A percentile compares a stretch with the other conserved stretches of the same genome.
These are phyloP conservation scores for Platycercus adscitus DNA, from an alignment of 2,113 vertebrate species.

Conservation along the genomic window DNA sequence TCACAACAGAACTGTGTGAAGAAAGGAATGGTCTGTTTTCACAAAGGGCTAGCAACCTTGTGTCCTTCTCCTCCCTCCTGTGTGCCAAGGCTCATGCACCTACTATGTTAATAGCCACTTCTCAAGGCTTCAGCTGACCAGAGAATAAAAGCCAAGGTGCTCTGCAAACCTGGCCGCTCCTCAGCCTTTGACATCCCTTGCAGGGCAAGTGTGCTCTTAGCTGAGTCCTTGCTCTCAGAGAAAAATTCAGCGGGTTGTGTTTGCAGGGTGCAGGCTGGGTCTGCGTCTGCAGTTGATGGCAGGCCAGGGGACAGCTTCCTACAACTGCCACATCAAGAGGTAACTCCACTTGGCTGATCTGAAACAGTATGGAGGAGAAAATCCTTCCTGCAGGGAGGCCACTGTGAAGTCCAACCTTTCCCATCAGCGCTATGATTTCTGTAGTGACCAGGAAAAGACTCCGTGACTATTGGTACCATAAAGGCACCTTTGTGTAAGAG, in stretches of 20 bases:
- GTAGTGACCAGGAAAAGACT: not conserved
- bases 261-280: not conserved
- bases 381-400: not conserved
- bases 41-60: not conserved
- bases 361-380: not conserved
- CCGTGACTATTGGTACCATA: not conserved
- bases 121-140: not conserved
- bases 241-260: not conserved
- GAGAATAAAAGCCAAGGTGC: not conserved
- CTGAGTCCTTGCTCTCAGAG: not conserved
- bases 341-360: not conserved
- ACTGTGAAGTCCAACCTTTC: not conserved
- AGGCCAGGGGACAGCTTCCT: not conserved
- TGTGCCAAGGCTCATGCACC: not conserved
- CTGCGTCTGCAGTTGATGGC: rapidly evolving
- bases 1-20: not conserved
- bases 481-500: not conserved
- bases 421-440: not conserved
- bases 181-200: not conserved
- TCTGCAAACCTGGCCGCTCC: not conserved
- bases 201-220: not conserved
- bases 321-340: not conserved
- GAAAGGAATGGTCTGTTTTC: not conserved
- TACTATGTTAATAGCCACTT: not conserved
- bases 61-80: not conserved